A percentile compares a stretch with the other conserved stretches of the same genome.
Evolutionary conservation across 2,888 invertebrate genomes (phyloP).

Genomic region (Chorisops tibialis): DNA sequence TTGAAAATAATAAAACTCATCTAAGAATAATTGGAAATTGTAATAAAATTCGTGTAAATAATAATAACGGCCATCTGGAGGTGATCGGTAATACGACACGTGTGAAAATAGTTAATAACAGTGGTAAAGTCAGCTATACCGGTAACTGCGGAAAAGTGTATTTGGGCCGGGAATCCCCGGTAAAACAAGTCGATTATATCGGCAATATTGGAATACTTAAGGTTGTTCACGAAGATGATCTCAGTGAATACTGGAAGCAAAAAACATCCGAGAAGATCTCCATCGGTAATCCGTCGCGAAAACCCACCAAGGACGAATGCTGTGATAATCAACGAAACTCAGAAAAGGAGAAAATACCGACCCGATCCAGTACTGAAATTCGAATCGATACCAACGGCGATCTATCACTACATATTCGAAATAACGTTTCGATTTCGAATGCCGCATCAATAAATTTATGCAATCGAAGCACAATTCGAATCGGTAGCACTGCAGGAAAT

Average conservation of each 20-base stretch:
- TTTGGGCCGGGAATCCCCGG: constrained; percentile 45
- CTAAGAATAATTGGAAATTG: constrained; percentile 48
- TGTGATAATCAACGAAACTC: neutral
- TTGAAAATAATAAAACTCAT: constrained; percentile 43
- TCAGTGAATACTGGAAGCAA: constrained; percentile 4
- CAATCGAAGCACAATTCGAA: constrained; percentile 33
- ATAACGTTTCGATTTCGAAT: constrained; percentile 38
- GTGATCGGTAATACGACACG: constrained; percentile 47
- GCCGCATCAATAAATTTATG: constrained; percentile 27
- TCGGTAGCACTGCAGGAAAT: constrained; percentile 41
- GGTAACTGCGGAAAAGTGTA: constrained; percentile 50
- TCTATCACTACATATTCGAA: constrained; percentile 24
- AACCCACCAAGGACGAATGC: neutral
- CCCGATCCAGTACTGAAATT: constrained; percentile 10
- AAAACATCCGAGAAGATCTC: constrained; percentile 15
- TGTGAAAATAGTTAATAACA: constrained; percentile 46
- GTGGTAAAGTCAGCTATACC: constrained; percentile 45
- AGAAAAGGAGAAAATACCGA: neutral
- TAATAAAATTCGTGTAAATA: constrained; percentile 46
- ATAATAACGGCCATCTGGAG: constrained; percentile 44
- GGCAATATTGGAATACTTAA: constrained; percentile 49
- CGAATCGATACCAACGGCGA: constrained; percentile 1
- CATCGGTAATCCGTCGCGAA: constrained; percentile 6
- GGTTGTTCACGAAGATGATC: constrained; percentile 34
- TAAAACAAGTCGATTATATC: constrained; percentile 45